A percentile compares a stretch with the other conserved stretches of the same genome.
These are phyloP conservation scores for Falco biarmicus DNA, from an alignment of 2,797 vertebrate species.

Conservation along the genomic window DNA sequence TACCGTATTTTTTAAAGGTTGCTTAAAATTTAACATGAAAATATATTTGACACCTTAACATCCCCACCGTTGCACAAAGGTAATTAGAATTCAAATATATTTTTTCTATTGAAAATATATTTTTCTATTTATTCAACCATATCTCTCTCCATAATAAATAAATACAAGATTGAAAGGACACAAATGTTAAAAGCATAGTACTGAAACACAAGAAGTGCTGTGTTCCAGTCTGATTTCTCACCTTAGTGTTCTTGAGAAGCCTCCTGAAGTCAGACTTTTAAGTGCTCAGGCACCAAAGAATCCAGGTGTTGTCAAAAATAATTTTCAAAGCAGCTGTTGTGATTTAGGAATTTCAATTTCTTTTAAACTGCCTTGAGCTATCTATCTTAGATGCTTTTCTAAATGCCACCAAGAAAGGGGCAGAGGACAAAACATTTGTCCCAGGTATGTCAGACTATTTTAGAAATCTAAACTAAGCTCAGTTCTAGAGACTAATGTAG, in stretches of 20 bases:
- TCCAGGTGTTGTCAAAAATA: not conserved
- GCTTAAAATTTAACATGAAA: not conserved
- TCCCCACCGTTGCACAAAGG: not conserved
- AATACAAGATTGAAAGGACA: not conserved
- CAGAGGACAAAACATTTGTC: not conserved
- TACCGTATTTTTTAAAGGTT: not conserved
- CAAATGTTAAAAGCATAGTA: fast-evolving
- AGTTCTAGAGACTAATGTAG: not conserved
- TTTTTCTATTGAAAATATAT: not conserved
- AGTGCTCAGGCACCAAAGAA: not conserved
- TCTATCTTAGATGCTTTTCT: not conserved
- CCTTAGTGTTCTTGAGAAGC: not conserved
- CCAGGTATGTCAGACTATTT: not conserved
- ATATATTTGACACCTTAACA: not conserved
- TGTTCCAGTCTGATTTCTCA: not conserved
- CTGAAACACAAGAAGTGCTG: not conserved
- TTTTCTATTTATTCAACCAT: not conserved
- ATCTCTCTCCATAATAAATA: not conserved
- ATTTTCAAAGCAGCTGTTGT: not conserved
- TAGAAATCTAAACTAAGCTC: not conserved
- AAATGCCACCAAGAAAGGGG: not conserved
- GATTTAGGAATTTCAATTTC: not conserved
- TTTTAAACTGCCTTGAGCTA: not conserved
- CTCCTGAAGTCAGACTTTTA: not conserved
- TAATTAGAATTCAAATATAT: not conserved